phyloP scores from a whole-genome alignment of 2,113 vertebrate genomes.

The Pogonocichla stellata region DNA sequence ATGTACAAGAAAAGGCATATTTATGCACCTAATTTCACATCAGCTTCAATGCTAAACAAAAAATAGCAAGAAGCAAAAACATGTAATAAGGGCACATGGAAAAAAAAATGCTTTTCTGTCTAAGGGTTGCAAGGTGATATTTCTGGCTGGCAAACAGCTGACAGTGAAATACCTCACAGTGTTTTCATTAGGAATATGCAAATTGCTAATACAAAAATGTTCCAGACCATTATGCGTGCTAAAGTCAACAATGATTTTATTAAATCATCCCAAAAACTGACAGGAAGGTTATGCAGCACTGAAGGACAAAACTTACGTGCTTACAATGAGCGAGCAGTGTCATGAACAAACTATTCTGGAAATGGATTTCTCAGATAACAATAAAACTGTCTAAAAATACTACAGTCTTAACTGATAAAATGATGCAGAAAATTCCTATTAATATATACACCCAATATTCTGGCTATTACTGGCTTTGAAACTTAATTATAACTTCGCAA shows the following conservation, averaged over 20 bases:
- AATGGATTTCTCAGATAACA: conserved; percentile 19
- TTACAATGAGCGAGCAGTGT: conserved; percentile 18
- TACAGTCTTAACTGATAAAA: not conserved
- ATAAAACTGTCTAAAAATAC: not conserved
- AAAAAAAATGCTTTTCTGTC: not conserved
- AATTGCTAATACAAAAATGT: conserved; percentile 60
- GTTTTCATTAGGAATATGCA: conserved; percentile 50
- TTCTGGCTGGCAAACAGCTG: conserved; percentile 48
- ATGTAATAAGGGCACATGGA: not conserved
- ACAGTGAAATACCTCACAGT: conserved; percentile 32
- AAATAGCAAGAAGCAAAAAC: not conserved
- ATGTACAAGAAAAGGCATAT: not conserved
- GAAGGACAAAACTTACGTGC: conserved; percentile 48
- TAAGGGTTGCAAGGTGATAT: conserved; percentile 41
- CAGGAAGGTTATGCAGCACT: conserved; percentile 41
- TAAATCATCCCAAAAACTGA: conserved; percentile 59
- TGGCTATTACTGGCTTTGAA: not conserved
- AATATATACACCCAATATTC: not conserved
- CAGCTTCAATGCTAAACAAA: not conserved
- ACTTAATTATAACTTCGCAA: not conserved
- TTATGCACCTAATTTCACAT: not conserved
- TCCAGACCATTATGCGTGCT: conserved; percentile 51
- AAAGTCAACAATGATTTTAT: conserved; percentile 65
- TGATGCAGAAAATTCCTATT: not conserved
- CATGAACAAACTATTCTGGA: not conserved